phyloP scores from a whole-genome alignment of 2,888 invertebrate species.

The Hecatera dysodea region DNA sequence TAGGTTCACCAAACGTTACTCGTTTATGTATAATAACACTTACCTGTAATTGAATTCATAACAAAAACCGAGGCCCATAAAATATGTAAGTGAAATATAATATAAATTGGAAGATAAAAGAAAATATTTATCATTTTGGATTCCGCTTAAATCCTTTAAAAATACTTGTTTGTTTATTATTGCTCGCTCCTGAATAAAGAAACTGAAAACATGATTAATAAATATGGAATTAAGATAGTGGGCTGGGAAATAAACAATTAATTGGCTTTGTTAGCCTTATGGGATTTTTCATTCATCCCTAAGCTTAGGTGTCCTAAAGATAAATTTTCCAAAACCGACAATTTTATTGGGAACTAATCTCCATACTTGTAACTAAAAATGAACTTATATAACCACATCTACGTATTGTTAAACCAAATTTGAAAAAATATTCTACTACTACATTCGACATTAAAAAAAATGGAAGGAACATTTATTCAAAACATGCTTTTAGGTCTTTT shows the following conservation, averaged over 20 bases:
- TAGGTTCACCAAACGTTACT: neutral
- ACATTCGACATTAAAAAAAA: too few species aligned
- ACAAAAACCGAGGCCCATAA: constrained; percentile 3
- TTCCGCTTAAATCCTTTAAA: constrained; percentile 32
- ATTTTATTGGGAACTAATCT: neutral
- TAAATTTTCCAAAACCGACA: neutral
- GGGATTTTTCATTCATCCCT: neutral
- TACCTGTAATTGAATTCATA: constrained; percentile 5
- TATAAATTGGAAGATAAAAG: constrained; percentile 17
- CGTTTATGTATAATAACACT: neutral
- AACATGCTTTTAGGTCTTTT: neutral
- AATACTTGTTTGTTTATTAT: constrained; percentile 20
- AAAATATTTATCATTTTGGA: constrained; percentile 36
- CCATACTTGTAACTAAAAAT: neutral
- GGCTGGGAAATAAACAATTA: neutral
- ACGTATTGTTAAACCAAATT: too few species aligned
- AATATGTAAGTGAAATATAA: constrained; percentile 23
- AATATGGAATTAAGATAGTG: neutral
- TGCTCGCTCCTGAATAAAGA: neutral
- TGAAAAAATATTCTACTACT: too few species aligned
- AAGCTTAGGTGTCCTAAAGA: too few species aligned
- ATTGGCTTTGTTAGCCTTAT: neutral
- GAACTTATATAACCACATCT: too few species aligned
- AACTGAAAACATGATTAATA: neutral
- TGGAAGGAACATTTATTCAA: too few species aligned